Evolutionary conservation across 2,888 invertebrate species (phyloP), one percentile per base, ranked within the genome.

Genomic region (Drepanosiphum platanoidis): DNA sequence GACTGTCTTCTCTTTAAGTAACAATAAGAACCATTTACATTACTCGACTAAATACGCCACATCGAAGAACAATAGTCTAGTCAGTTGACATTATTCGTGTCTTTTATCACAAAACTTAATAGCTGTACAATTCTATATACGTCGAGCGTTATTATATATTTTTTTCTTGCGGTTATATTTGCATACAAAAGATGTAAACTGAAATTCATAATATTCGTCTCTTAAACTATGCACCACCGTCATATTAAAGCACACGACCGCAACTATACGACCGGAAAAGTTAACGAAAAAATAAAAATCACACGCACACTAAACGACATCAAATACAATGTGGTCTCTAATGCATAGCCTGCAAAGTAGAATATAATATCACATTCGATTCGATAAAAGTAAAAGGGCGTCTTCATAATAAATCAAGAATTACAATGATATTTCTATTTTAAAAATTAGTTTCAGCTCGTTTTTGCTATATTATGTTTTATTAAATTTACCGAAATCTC

Each of bases 41-140:
- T n/a, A 7, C 36, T 27, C 8, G 27, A 61, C 34, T 27, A 27
- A 36, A 75, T 64, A 64, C 39, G 64, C 64, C 64, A 13, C 64
- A 39, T 30, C n/a, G 22, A 64, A 39, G 39, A 78, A 78, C 39
- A 78, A 78, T 78, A 61, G 77, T 30, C n/a, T 34, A 52, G 34
- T 64, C 30, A 9, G 27, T 39, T 39, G 5, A 22, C 22, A 18
- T 30, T 64, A 42, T 42, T 64, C 11, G 64, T 64, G 30, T 78
- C 4, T 22, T 34, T 64, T 61, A 78, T 64, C 30, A 5, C 27
- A 39, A 39, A 22, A 36, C 30, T 30, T 58, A 15, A 32, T n/a
- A 66, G 46, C 32, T 34, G 15, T 1, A n/a, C n/a, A 34, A 46
- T 32, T 46, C n/a, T 9, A 71, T 71, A 36, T n/a, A n/a, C n/a